Evolutionary conservation across 2,113 vertebrate genomes (phyloP).

Genomic region (Coracopsis vasa): DNA sequence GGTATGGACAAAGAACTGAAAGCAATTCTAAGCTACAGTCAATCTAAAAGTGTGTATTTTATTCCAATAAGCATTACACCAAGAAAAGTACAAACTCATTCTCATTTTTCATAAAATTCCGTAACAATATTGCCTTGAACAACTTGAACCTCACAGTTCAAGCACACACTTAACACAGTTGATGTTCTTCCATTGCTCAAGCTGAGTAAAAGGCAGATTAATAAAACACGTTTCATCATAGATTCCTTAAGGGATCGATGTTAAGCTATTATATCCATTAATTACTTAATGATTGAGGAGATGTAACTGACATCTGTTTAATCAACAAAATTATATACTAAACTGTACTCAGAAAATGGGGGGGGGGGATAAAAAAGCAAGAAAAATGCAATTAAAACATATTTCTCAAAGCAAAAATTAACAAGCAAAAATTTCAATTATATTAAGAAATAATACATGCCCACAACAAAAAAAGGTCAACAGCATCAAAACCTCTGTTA

Average conservation of each 20-base stretch:
- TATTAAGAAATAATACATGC: not conserved
- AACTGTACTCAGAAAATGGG: not conserved
- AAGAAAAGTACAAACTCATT: not conserved
- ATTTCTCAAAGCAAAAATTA: not conserved
- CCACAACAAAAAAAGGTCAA: not conserved
- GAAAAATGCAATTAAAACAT: not conserved
- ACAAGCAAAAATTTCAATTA: not conserved
- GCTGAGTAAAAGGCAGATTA: not conserved
- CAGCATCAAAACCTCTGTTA: not conserved
- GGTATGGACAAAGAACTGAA: not conserved
- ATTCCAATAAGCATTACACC: not conserved
- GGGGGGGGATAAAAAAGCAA: not conserved
- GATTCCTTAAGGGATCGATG: not conserved
- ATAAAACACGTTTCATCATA: not conserved
- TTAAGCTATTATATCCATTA: not conserved
- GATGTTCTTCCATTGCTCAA: not conserved
- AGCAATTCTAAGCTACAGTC: not conserved
- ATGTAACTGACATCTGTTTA: not conserved
- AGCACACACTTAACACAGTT: not conserved
- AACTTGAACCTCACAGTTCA: not conserved
- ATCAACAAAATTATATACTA: not conserved
- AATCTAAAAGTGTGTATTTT: not conserved
- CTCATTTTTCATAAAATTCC: not conserved
- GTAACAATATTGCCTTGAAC: not conserved
- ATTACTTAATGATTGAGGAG: not conserved